Evolutionary conservation across 2,888 invertebrate species (phyloP).

Genomic region (Philaethria dido): DNA sequence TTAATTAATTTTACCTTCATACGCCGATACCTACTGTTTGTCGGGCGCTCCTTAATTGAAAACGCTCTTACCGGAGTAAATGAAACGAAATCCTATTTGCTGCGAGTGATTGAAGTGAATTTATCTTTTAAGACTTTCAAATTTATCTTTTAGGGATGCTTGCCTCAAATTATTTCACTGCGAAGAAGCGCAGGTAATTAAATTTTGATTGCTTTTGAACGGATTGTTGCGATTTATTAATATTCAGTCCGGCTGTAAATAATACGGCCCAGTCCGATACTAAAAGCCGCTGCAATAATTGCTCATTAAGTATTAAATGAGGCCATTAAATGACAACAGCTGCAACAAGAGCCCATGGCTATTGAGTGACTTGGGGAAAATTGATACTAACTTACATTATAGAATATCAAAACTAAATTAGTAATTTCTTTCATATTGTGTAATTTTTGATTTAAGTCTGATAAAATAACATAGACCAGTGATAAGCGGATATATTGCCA

Average conservation of each 20-base stretch:
- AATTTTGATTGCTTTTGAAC: conserved; percentile 73
- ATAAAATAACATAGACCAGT: conserved; percentile 1
- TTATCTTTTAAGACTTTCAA: conserved; percentile 81
- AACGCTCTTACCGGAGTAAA: conserved; percentile 81
- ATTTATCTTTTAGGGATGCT: conserved; percentile 72
- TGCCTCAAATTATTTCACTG: conserved; percentile 61
- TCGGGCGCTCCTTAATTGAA: conserved; percentile 81
- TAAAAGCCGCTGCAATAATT: conserved; percentile 71
- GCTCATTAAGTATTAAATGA: conserved; percentile 71
- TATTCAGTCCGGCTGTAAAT: conserved; percentile 69
- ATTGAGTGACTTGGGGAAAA: conserved; percentile 37
- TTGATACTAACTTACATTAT: conserved; percentile 30
- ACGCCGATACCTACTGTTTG: conserved; percentile 80
- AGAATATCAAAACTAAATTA: conserved; percentile 30
- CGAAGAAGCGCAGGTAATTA: conserved; percentile 72
- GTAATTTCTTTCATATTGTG: conserved; percentile 28
- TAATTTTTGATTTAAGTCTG: conserved; percentile 29
- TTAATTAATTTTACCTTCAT: conserved; percentile 84
- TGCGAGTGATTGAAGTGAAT: conserved; percentile 80
- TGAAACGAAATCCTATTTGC: conserved; percentile 82
- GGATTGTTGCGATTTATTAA: conserved; percentile 75
- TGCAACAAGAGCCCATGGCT: conserved; percentile 43
- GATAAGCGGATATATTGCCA: background rate
- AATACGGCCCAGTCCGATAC: conserved; percentile 61
- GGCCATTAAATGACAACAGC: conserved; percentile 59